A percentile compares a stretch with the other conserved stretches of the same genome.
phyloP scores from a whole-genome alignment of 30 jellyfish, hydroid and myxozoan species.

The Aurelia sp. region DNA sequence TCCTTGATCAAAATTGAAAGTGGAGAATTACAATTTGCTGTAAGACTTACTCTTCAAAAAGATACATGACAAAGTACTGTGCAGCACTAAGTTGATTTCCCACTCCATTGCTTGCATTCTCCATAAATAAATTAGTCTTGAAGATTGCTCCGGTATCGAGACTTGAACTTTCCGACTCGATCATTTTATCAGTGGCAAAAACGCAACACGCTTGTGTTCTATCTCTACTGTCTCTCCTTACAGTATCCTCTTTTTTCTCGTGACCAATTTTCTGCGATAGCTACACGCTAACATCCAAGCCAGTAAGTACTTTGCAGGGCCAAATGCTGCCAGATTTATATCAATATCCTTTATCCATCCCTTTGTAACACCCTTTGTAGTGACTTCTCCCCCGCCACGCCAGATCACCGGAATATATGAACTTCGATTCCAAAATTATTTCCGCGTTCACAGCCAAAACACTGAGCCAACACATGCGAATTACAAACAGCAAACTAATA shows the following conservation, averaged over 20 bases:
- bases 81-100: slow-evolving; percentile 81
- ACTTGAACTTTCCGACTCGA: slow-evolving; percentile 19
- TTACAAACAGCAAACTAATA: no score
- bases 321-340: no score
- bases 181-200: slow-evolving; percentile 8
- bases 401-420: no score
- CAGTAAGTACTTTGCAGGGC: no score
- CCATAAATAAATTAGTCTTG: slow-evolving; percentile 34
- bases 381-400: no score
- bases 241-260: no score
- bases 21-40: background rate
- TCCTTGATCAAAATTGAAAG: background rate
- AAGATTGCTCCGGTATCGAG: slow-evolving; percentile 8
- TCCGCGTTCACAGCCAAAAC: no score
- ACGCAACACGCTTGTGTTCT: background rate
- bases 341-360: no score
- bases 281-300: background rate
- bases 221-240: background rate
- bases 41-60: slow-evolving; percentile 77
- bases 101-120: slow-evolving; percentile 27
- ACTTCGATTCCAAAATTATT: no score
- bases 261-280: no score
- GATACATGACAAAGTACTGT: slow-evolving; percentile 82
- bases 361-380: no score
- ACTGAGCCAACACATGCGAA: no score